Conservation (phyloP, 2,113 vertebrate genomes). For the Anseranas semipalmata region DNA sequence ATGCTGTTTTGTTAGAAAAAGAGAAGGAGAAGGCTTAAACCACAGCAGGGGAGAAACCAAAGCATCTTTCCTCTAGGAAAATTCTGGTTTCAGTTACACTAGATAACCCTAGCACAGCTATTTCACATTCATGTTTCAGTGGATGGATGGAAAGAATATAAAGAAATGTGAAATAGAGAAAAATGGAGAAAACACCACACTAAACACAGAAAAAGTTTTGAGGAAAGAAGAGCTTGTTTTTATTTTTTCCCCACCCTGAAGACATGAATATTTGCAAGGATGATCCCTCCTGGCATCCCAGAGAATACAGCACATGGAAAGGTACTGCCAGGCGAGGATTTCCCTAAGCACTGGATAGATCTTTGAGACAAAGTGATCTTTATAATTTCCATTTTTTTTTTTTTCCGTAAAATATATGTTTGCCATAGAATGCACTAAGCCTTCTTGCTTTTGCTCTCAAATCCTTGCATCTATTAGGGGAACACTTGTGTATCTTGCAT, state of each 20-base stretch:
- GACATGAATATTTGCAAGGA: background rate
- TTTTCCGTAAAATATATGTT: background rate
- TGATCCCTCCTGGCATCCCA: background rate
- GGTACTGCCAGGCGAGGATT: background rate
- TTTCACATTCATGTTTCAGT: background rate
- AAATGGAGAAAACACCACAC: background rate
- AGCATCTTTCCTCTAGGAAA: background rate
- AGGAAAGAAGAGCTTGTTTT: background rate
- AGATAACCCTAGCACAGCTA: background rate
- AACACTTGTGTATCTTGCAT: background rate
- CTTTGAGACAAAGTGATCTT: background rate
- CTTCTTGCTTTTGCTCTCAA: background rate
- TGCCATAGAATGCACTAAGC: background rate
- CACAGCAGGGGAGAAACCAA: background rate
- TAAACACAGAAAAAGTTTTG: background rate
- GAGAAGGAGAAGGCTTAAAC: background rate
- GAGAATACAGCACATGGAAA: rapidly evolving
- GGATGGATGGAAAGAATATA: background rate
- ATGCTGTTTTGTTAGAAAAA: background rate
- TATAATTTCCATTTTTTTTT: background rate
- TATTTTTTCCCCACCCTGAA: background rate
- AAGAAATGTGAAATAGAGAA: background rate
- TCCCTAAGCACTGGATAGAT: background rate
- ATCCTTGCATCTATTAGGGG: background rate
- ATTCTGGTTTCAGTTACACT: background rate